Conservation (phyloP, 92 coral and sea anemone species). For the Zoanthus solanderi region DNA sequence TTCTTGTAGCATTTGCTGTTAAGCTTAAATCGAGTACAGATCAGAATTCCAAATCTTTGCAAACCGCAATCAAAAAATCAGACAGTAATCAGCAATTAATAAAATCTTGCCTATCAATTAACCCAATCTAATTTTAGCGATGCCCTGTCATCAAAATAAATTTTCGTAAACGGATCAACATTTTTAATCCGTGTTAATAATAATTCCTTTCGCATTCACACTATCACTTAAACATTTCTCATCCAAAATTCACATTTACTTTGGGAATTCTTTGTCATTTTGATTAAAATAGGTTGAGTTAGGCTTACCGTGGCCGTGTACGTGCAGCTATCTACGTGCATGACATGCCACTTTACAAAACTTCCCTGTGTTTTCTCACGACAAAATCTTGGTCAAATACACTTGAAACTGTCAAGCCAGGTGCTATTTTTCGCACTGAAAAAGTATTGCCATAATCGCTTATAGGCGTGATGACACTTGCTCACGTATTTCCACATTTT, state of each 20-base stretch:
- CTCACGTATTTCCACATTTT: neutral
- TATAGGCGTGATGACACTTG: slow-evolving; percentile 37
- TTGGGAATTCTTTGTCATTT: neutral
- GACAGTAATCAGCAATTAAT: slow-evolving; percentile 66
- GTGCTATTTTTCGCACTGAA: slow-evolving; percentile 27
- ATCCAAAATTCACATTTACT: slow-evolving; percentile 25
- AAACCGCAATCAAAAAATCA: slow-evolving; percentile 55
- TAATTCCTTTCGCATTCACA: slow-evolving; percentile 66
- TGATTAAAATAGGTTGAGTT: neutral
- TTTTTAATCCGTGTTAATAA: slow-evolving; percentile 61
- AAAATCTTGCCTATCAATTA: slow-evolving; percentile 69
- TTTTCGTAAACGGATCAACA: slow-evolving; percentile 73
- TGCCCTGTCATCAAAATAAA: slow-evolving; percentile 71
- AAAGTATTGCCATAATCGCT: slow-evolving; percentile 5
- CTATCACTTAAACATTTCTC: slow-evolving; percentile 25
- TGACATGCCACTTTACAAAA: slow-evolving; percentile 18
- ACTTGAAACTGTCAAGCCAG: slow-evolving; percentile 26
- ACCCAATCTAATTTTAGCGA: slow-evolving; percentile 68
- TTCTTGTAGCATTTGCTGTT: neutral
- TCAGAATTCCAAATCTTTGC: slow-evolving; percentile 9
- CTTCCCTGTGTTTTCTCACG: slow-evolving; percentile 22
- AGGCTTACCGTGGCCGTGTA: neutral
- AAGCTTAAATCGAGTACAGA: neutral
- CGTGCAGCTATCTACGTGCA: slow-evolving; percentile 41
- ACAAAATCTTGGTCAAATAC: slow-evolving; percentile 7